Evolutionary conservation across 1,140 invertebrate genomes (phyloP).

Genomic region (Drosophila yakuba): DNA sequence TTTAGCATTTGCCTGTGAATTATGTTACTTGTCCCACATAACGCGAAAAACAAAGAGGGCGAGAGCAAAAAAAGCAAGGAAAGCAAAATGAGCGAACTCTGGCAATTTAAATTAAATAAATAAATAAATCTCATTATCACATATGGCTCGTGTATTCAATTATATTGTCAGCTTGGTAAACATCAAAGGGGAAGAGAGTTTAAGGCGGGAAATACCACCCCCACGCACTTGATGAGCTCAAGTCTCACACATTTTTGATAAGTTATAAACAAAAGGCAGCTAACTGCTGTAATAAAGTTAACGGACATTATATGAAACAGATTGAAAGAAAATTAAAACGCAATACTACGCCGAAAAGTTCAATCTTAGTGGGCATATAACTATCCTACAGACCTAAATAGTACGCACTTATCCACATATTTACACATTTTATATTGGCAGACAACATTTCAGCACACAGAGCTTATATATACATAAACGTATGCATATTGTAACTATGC

Average conservation of each 20-base stretch:
- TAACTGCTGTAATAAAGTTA: not conserved
- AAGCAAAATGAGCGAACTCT: too few species aligned
- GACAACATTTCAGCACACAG: slow-evolving; percentile 37
- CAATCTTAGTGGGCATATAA: slow-evolving; percentile 17
- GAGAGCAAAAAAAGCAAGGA: not conserved
- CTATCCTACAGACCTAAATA: slow-evolving; percentile 25
- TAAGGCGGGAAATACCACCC: not conserved
- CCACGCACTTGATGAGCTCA: slow-evolving; percentile 11
- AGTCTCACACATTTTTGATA: slow-evolving; percentile 16
- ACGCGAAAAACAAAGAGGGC: slow-evolving; percentile 25
- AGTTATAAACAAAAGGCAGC: not conserved
- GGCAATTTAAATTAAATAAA: slow-evolving; percentile 65
- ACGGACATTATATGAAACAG: not conserved
- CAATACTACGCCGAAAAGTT: not conserved
- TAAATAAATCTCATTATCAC: slow-evolving; percentile 81
- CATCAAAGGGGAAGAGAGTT: slow-evolving; percentile 7
- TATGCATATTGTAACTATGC: slow-evolving; percentile 49
- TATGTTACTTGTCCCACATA: slow-evolving; percentile 41
- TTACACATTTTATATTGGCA: slow-evolving; percentile 26
- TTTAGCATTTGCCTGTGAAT: slow-evolving; percentile 42
- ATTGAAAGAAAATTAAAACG: not conserved
- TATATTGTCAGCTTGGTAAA: slow-evolving; percentile 57
- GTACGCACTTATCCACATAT: not conserved
- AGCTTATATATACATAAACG: not conserved
- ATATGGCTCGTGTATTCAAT: slow-evolving; percentile 76